Evolutionary conservation across 2,113 vertebrate species (phyloP).

Genomic region (Helogale parvula): DNA sequence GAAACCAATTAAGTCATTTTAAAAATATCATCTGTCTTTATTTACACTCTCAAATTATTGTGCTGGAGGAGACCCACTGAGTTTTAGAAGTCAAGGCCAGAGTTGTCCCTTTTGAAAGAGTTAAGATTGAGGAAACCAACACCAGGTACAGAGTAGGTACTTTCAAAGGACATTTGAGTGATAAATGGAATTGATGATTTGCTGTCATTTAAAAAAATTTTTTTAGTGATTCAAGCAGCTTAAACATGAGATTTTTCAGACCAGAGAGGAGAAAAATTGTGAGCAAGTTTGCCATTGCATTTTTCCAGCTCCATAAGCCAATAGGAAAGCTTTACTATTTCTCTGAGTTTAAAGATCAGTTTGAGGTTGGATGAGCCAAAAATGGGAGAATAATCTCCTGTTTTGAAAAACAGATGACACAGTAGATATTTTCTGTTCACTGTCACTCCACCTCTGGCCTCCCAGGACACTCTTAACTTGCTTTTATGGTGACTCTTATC

Average conservation of each 20-base stretch:
- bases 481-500: neutral
- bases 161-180: neutral
- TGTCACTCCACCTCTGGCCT: too few relatives aligned
- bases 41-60: neutral
- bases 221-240: neutral
- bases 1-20: neutral
- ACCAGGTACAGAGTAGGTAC: neutral
- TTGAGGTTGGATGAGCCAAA: neutral
- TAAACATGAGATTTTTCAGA: constrained; percentile 15
- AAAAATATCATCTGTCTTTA: neutral
- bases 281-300: neutral
- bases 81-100: neutral
- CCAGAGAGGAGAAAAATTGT: neutral
- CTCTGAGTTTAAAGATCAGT: neutral
- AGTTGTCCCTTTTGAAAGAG: neutral
- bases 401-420: neutral
- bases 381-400: neutral
- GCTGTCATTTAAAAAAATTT: neutral
- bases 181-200: neutral
- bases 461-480: neutral
- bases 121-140: neutral
- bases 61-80: neutral
- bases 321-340: neutral
- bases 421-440: neutral
- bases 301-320: neutral